Percentiles rank a stretch among this genome's conserved stretches.
Evolutionary conservation across 2,888 invertebrate genomes (phyloP).

Genomic region (Pantelozetes paolii): DNA sequence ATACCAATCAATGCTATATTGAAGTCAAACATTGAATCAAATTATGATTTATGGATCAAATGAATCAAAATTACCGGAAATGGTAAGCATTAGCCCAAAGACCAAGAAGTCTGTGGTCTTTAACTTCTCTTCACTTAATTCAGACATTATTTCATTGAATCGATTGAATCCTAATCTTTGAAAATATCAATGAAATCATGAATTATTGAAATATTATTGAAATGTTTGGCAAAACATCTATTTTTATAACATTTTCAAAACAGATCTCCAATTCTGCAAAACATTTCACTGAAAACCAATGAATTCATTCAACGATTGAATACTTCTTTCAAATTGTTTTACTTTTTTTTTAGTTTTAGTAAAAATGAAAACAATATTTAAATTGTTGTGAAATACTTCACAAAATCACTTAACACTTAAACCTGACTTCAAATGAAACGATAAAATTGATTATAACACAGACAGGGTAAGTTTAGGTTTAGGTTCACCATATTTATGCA

Average conservation of each 20-base stretch:
- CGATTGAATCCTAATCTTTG: neutral
- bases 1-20: constrained; percentile 62
- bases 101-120: constrained; percentile 36
- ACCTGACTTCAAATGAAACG: no score
- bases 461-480: no score
- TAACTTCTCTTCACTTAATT: neutral
- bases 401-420: no score
- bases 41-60: neutral
- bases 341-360: no score
- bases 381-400: no score
- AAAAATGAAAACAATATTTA: no score
- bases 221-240: neutral
- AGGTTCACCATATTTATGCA: no score
- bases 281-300: no score
- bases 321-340: no score
- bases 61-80: constrained; percentile 32
- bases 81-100: constrained; percentile 39
- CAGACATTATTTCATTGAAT: neutral
- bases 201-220: no score
- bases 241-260: neutral
- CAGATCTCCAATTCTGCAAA: neutral
- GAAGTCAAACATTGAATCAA: neutral
- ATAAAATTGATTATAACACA: no score
- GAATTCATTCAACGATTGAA: no score
- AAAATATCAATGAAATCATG: neutral